Evolutionary conservation across 2,888 invertebrate species (phyloP), one percentile per base, ranked within the genome.

Genomic region (Acronicta alni): DNA sequence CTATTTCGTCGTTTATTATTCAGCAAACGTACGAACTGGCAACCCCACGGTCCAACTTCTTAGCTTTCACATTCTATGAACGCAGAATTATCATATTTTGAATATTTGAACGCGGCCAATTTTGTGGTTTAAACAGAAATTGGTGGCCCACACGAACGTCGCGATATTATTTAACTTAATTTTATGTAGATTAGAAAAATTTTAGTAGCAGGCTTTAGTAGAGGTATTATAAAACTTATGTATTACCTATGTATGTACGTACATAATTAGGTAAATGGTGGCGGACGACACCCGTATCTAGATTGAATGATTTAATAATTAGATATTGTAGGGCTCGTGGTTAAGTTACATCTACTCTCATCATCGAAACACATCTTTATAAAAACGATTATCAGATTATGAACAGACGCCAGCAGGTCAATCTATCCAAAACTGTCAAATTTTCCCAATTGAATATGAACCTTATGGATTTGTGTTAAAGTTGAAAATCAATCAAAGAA

Each of bases 31-130:
- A 45, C 49, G 15, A 46, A 49, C 67, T 45, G 43, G 52, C 68
- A 72, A 55, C 73, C 70, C 67, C 73, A 68, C 58, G 39, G 57
- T 39, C 55, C 42, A 59, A 72, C 71, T 74, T 66, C 69, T 68
- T 62, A 57, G 60, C 69, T 38, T 44, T 49, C 53, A 57, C 67
- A 64, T 74, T 58, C 79, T 63, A 57, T 76, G 78, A 71, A 67
- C 67, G 64, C 58, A 55, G 61, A 78, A 78, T 81, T 79, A 79
- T 75, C 75, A 78, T 75, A 75, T 79, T 78, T 78, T 70, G 74
- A 71, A 58, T 74, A 69, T 79, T 75, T 67, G 70, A 77, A 77
- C 65, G 67, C 67, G 65, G 59, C 67, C 69, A 79, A 73, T 66
- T 71, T 69, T 63, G 57, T 61, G 59, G 64, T 51, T 57, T 59